phyloP scores from a whole-genome alignment of 2,797 vertebrate genomes.

The Cyprinodon diabolis region DNA sequence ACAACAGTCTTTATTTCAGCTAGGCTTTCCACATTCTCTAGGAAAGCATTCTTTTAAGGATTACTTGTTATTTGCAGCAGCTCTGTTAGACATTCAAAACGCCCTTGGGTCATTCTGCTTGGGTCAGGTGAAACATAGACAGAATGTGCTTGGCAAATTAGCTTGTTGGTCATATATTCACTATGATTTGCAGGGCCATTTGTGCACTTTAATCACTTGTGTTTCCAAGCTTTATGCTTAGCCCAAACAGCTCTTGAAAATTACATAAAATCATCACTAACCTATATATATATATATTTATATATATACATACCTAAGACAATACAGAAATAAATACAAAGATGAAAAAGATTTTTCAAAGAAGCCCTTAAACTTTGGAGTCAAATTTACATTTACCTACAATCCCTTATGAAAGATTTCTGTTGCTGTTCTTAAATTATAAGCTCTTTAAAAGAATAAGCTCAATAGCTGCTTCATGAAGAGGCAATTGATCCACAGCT shows the following conservation, averaged over 20 bases:
- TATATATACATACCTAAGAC: no score
- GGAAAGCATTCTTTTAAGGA: neutral
- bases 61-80: constrained; percentile 1
- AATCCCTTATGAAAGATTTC: no score
- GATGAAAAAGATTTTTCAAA: no score
- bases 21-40: neutral
- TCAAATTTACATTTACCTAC: no score
- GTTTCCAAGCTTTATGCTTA: constrained; percentile 18
- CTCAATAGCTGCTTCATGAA: no score
- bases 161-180: constrained; percentile 59
- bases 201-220: constrained; percentile 50
- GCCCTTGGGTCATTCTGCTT: neutral
- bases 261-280: neutral
- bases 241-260: neutral
- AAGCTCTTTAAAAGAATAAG: no score
- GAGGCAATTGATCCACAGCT: no score
- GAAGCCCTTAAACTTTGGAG: no score
- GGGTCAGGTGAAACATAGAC: constrained; percentile 25
- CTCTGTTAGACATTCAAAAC: constrained; percentile 11
- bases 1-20: neutral
- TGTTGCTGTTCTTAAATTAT: no score
- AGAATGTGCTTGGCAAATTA: constrained; percentile 19
- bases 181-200: constrained; percentile 16
- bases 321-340: no score
- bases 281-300: neutral